Evolutionary conservation across 2,888 invertebrate genomes (phyloP).

Genomic region (Amiota minor): DNA sequence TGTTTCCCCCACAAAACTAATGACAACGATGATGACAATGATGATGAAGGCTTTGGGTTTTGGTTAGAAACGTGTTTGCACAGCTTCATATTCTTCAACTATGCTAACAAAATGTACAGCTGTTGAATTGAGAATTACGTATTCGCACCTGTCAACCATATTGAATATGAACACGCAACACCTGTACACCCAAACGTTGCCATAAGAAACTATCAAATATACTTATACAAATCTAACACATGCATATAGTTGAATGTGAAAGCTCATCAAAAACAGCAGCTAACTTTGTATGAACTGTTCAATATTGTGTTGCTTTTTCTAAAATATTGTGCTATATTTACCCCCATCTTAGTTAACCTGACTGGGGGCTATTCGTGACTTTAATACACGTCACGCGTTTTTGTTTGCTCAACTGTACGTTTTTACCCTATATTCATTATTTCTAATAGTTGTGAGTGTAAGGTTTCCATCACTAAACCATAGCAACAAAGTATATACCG

Average conservation of each 20-base stretch:
- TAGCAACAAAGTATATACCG: conserved; percentile 5
- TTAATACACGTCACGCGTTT: conserved; percentile 15
- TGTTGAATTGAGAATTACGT: conserved; percentile 22
- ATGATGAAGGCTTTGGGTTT: neutral
- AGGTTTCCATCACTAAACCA: no score
- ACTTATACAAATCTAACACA: neutral
- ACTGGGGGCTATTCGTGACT: conserved; percentile 24
- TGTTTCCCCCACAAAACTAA: neutral
- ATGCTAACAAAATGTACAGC: no score
- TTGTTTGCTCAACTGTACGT: neutral
- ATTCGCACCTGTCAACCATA: conserved; percentile 17
- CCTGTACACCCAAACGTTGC: neutral
- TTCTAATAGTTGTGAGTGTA: no score
- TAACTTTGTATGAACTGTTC: no score
- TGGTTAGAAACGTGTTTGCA: conserved; percentile 10
- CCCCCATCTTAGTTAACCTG: no score
- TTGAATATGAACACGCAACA: neutral
- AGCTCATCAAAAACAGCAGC: neutral
- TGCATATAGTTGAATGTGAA: neutral
- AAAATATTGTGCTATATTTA: no score
- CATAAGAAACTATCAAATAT: conserved; percentile 6
- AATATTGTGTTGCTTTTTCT: no score
- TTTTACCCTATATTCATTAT: no score
- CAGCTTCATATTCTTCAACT: neutral
- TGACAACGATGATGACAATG: conserved; percentile 7